Percentiles rank a stretch among this genome's conserved stretches.
phyloP scores from a whole-genome alignment of 2,888 invertebrate species.

The Trimorus sp. region DNA sequence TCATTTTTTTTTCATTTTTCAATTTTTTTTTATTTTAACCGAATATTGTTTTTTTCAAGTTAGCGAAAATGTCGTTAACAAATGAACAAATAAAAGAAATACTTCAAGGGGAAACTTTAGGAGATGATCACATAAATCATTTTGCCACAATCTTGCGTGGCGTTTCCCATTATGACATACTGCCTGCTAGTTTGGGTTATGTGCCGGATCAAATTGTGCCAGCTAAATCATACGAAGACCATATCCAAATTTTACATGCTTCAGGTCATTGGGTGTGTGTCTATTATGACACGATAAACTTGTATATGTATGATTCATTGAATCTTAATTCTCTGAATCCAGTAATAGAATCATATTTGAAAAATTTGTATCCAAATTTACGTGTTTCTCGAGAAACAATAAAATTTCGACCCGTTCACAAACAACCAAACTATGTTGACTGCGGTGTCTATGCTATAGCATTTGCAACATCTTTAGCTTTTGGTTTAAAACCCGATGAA shows the following conservation, averaged over 20 bases:
- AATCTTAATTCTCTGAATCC: not conserved
- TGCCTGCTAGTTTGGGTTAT: not conserved
- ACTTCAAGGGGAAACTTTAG: not conserved
- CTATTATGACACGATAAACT: not conserved
- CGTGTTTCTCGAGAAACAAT: not conserved
- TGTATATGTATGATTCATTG: constrained; percentile 17
- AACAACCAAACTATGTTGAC: constrained; percentile 3
- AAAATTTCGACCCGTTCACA: constrained; percentile 1
- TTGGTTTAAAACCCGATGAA: constrained; percentile 5
- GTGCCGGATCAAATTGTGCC: not conserved
- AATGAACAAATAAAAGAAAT: too few relatives aligned
- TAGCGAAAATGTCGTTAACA: too few relatives aligned
- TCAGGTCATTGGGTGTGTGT: not conserved
- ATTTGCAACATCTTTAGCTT: not conserved
- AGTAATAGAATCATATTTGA: not conserved
- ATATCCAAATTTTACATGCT: constrained; percentile 5
- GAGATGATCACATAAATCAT: constrained; percentile 1
- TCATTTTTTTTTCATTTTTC: too few relatives aligned
- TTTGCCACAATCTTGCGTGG: constrained; percentile 3
- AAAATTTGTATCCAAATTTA: constrained; percentile 18
- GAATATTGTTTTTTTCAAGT: too few relatives aligned
- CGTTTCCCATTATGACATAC: constrained; percentile 19
- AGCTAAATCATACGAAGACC: not conserved
- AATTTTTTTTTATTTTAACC: too few relatives aligned
- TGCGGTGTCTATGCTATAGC: constrained; percentile 10